Evolutionary conservation across 2,888 invertebrate species (phyloP).

Genomic region (Allygus modestus): DNA sequence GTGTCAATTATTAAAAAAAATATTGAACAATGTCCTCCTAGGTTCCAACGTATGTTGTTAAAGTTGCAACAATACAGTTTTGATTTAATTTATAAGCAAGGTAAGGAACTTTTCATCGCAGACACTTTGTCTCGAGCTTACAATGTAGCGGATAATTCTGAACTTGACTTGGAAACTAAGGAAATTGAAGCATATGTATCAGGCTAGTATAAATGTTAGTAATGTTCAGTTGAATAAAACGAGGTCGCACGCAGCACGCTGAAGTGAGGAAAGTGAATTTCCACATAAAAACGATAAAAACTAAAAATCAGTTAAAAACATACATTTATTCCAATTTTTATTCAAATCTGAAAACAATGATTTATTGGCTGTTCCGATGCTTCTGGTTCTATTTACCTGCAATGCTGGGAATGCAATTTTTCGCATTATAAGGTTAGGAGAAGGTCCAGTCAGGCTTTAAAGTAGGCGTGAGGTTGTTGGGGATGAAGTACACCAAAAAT

Average conservation of each 20-base stretch:
- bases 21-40: slow-evolving; percentile 30
- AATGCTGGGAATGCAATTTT: too few relatives aligned
- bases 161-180: not conserved
- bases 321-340: too few relatives aligned
- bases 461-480: too few relatives aligned
- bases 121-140: slow-evolving; percentile 11
- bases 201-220: not conserved
- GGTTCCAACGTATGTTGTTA: slow-evolving; percentile 6
- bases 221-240: not conserved
- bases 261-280: too few relatives aligned
- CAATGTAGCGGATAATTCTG: not conserved
- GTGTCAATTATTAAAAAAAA: slow-evolving; percentile 51
- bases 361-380: too few relatives aligned
- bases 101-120: slow-evolving; percentile 25
- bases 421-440: too few relatives aligned
- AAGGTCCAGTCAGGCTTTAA: too few relatives aligned
- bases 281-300: too few relatives aligned
- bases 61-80: slow-evolving; percentile 27
- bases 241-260: too few relatives aligned
- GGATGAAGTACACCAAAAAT: too few relatives aligned
- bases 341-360: too few relatives aligned
- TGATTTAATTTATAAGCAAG: slow-evolving; percentile 21
- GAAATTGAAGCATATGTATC: slow-evolving; percentile 28
- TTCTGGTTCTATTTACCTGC: too few relatives aligned
- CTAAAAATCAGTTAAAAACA: not conserved